Percentiles rank a stretch among this genome's conserved stretches.
phyloP scores from a whole-genome alignment of 2,113 vertebrate species.

The Phylloscopus whistleri region DNA sequence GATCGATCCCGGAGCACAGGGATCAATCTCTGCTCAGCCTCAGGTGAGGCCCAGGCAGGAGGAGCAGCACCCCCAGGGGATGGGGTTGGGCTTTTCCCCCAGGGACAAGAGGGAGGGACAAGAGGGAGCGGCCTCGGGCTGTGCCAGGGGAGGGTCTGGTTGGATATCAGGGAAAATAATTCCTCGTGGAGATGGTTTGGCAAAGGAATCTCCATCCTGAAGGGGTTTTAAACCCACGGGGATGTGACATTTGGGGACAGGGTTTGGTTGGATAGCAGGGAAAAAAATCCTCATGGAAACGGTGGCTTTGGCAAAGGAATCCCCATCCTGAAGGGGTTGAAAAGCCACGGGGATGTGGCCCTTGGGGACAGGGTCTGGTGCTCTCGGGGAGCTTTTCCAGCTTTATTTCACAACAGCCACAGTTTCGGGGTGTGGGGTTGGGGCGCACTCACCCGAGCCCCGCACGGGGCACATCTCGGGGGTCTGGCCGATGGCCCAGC shows the following conservation, averaged over 20 bases:
- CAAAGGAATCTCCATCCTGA: background rate
- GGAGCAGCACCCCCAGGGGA: background rate
- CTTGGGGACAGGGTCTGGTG: too few species aligned
- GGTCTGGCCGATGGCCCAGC: slow-evolving; percentile 87
- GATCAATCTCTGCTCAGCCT: background rate
- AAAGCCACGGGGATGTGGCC: too few species aligned
- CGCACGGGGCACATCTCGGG: slow-evolving; percentile 94
- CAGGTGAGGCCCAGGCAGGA: background rate
- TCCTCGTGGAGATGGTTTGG: background rate
- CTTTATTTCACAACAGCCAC: too few species aligned
- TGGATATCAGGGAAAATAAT: background rate
- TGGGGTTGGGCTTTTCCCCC: background rate
- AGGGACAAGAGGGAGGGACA: background rate
- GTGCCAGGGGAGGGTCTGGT: background rate
- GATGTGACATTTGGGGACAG: background rate
- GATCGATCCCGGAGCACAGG: background rate
- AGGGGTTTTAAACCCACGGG: background rate
- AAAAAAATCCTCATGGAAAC: background rate
- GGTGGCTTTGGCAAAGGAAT: background rate
- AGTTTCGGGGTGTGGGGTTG: too few species aligned
- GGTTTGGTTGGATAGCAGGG: background rate
- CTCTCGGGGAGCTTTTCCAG: too few species aligned
- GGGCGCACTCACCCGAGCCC: slow-evolving; percentile 81
- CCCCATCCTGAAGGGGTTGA: background rate
- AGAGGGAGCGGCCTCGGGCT: background rate